These are phyloP conservation scores for Cyanistes caeruleus DNA, from an alignment of 2,113 vertebrate species.

Conservation along the genomic window DNA sequence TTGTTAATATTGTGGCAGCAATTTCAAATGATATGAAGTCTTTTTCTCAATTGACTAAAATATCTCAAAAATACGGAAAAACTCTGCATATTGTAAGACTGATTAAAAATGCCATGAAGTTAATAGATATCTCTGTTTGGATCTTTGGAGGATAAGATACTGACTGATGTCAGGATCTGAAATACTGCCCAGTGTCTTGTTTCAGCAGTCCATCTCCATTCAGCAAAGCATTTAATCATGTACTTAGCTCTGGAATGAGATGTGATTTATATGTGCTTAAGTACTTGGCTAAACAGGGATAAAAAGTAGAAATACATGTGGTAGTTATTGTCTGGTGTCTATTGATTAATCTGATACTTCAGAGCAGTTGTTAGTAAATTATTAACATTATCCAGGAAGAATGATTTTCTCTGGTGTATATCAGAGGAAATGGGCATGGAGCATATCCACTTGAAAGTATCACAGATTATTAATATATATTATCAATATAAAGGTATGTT, in stretches of 20 bases:
- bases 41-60: neutral
- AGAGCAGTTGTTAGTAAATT: neutral
- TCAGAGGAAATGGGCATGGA: neutral
- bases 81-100: neutral
- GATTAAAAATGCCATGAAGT: neutral
- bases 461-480: neutral
- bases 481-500: neutral
- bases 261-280: neutral
- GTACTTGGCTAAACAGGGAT: neutral
- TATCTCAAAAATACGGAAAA: neutral
- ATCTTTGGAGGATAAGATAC: neutral
- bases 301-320: neutral
- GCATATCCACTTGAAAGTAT: neutral
- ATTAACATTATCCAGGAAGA: neutral
- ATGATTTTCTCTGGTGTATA: neutral
- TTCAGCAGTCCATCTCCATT: neutral
- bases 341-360: neutral
- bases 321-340: neutral
- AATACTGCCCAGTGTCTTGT: neutral
- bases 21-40: neutral
- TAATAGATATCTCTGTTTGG: neutral
- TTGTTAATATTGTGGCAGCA: neutral
- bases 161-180: neutral
- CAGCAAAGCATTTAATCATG: neutral
- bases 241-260: neutral